Conservation (phyloP, 2,888 invertebrate genomes). For the Clistopyga incitator region DNA sequence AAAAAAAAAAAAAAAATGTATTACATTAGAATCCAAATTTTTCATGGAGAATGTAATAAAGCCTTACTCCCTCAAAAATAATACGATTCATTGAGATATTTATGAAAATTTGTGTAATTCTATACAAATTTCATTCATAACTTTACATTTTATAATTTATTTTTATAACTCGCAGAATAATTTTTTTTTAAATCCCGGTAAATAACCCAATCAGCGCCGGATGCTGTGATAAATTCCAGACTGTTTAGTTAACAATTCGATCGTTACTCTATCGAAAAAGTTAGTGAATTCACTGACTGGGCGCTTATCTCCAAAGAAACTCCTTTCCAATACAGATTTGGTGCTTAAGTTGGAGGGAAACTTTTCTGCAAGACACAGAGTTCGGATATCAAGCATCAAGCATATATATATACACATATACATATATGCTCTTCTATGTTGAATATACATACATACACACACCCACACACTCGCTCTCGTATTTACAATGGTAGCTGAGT, state of each 20-base stretch:
- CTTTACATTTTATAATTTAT: too few relatives aligned
- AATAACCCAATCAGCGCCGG: not conserved
- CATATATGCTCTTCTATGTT: too few relatives aligned
- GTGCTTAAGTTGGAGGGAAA: slow-evolving; percentile 6
- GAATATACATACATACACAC: not conserved
- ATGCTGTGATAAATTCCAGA: not conserved
- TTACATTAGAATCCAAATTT: too few relatives aligned
- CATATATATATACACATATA: not conserved
- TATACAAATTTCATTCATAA: too few relatives aligned
- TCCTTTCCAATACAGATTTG: slow-evolving; percentile 7
- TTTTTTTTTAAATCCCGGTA: not conserved
- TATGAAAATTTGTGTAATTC: too few relatives aligned
- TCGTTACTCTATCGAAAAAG: not conserved
- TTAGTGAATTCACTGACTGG: not conserved
- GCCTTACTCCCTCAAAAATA: too few relatives aligned
- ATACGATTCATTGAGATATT: too few relatives aligned
- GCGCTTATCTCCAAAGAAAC: slow-evolving; percentile 21
- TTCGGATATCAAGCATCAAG: not conserved
- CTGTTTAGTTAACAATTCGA: slow-evolving; percentile 1
- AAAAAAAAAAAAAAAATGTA: too few relatives aligned
- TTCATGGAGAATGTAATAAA: too few relatives aligned
- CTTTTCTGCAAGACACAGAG: slow-evolving; percentile 1
- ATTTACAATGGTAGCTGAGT: slow-evolving; percentile 5
- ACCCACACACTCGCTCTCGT: not conserved
- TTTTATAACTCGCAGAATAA: not conserved